Conservation (phyloP, 1,140 invertebrate species). For the Heterodera schachtii region DNA sequence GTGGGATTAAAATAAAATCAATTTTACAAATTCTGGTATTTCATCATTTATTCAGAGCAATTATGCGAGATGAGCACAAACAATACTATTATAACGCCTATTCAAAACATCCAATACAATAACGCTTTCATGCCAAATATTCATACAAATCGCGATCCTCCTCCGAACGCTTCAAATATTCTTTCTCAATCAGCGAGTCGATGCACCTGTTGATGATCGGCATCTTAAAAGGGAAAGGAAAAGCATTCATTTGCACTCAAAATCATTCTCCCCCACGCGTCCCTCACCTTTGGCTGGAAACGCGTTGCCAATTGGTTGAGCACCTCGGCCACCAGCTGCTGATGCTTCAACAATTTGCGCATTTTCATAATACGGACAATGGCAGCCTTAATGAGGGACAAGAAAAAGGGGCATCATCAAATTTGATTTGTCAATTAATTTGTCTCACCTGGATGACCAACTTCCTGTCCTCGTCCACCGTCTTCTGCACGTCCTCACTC, state of each 20-base stretch:
- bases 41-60: no score
- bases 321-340: constrained; percentile 91
- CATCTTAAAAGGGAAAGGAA: not conserved
- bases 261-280: no score
- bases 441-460: constrained; percentile 80
- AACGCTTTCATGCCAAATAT: constrained; percentile 67
- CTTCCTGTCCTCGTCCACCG: constrained; percentile 97
- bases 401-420: not conserved
- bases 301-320: constrained; percentile 88
- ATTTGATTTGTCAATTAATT: not conserved
- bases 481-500: constrained; percentile 93
- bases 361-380: constrained; percentile 99
- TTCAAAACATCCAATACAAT: not conserved
- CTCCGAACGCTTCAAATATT: constrained; percentile 86
- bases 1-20: no score
- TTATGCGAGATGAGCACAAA: no score
- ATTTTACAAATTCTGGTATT: no score
- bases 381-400: constrained; percentile 73
- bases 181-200: constrained; percentile 98
- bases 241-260: no score
- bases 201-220: constrained; percentile 78
- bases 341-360: constrained; percentile 90
- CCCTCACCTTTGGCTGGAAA: constrained; percentile 90
- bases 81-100: no score
- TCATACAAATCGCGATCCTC: constrained; percentile 92